Evolutionary conservation across 2,797 vertebrate genomes (phyloP).

Genomic region (Oryzias sinensis): DNA sequence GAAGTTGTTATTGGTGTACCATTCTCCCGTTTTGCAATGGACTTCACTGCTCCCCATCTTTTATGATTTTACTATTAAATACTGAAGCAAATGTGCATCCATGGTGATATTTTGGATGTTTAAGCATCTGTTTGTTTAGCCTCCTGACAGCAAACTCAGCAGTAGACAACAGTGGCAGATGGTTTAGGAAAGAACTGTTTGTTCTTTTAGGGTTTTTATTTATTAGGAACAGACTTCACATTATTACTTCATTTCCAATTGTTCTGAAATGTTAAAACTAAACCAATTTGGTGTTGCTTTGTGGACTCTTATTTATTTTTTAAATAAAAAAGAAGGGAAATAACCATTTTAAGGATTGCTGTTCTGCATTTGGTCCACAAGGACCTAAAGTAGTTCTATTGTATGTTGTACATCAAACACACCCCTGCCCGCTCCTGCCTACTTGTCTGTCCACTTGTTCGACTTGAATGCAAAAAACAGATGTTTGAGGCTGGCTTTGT

Average conservation of each 20-base stretch:
- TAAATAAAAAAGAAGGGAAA: background rate
- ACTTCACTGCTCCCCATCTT: conserved; percentile 33
- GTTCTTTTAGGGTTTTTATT: conserved; percentile 24
- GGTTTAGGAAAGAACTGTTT: conserved; percentile 46
- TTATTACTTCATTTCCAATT: conserved; percentile 1
- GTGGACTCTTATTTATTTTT: conserved; percentile 10
- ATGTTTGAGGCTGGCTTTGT: conserved; percentile 55
- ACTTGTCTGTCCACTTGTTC: conserved; percentile 23
- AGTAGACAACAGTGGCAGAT: conserved; percentile 49
- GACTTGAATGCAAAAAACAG: conserved; percentile 52
- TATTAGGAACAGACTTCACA: background rate
- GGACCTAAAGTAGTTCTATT: conserved; percentile 39
- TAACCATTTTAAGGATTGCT: conserved; percentile 20
- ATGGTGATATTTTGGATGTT: conserved; percentile 1
- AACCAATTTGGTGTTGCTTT: conserved; percentile 13
- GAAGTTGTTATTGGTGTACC: conserved; percentile 47
- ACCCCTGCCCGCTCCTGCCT: conserved; percentile 14
- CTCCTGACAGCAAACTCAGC: conserved; percentile 50
- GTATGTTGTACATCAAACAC: conserved; percentile 50
- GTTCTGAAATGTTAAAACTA: conserved; percentile 12
- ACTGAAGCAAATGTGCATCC: background rate
- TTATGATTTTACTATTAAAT: conserved; percentile 6
- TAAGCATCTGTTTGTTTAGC: conserved; percentile 24
- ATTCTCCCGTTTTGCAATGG: conserved; percentile 26
- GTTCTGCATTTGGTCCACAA: conserved; percentile 24